Evolutionary conservation across 2,797 vertebrate genomes (phyloP), one percentile per base, ranked within the genome.

Genomic region (Acipenser transmontanus): DNA sequence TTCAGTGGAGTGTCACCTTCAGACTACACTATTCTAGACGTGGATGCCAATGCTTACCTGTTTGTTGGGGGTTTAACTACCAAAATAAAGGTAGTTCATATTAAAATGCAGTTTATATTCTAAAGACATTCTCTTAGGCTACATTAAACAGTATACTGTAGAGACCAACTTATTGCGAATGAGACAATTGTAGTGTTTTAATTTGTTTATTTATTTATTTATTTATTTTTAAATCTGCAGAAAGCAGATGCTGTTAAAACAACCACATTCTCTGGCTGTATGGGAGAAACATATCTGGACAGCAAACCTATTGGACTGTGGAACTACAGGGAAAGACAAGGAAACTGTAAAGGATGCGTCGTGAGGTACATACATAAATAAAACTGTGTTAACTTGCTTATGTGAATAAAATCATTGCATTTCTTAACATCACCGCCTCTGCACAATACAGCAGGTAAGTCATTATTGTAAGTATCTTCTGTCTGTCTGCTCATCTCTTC

Each of bases 201-300:
- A 14, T 34, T 61, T 61, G 17, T 61, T 61, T 20, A 47, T 65
- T 12, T 47, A 50, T 61, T 12, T 47, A 50, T 61, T 11, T 68
- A 17, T 59, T 57, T 66, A 7, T 65, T 52, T 70, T 17, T 61
- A 59, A 48, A 13, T 17, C 50, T 63, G 54, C 64, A 99, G 96
- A 99, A 95, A 74, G 91, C 95, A 47, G 97, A 99, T 11, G 93
- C 93, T 12, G 94, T 99, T 1, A 91, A 90, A 71, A 88, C 91
- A 59, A 88, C 84, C 61, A 97, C 94, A 0, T 99, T 99, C 78
- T 90, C 88, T 0, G 97, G 97, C 66, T 99, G 97, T 71, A 97
- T 99, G 93, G 97, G 97, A 5, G 97, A 99, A 82, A 93, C 95
- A 0, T 96, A 91, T 76, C 77, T 99, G 76, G 97, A 99, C 64